Conservation (phyloP, 2,113 vertebrate genomes). For the Dromas ardeola region DNA sequence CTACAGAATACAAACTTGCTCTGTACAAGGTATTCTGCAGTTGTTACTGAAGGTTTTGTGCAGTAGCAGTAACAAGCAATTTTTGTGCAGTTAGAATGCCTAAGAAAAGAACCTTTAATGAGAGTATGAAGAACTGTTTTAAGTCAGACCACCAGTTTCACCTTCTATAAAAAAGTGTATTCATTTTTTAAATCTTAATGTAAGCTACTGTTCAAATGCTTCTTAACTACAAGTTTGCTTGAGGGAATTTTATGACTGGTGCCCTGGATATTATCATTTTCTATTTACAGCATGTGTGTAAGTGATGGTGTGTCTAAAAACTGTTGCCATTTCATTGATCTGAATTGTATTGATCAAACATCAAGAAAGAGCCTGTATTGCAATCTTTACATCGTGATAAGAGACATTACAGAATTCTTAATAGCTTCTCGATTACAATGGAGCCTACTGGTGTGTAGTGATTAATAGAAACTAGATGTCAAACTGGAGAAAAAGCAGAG, state of each 20-base stretch:
- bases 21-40: not conserved
- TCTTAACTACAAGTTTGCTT: not conserved
- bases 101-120: not conserved
- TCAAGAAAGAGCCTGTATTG: not conserved
- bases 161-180: not conserved
- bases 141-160: not conserved
- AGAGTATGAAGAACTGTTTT: not conserved
- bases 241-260: not conserved
- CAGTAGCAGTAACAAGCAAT: not conserved
- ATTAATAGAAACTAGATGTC: not conserved
- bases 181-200: not conserved
- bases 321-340: not conserved
- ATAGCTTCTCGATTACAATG: not conserved
- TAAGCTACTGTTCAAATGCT: not conserved
- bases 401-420: not conserved
- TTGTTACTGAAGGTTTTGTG: not conserved
- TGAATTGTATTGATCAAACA: not conserved
- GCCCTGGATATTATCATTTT: not conserved
- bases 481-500: constrained; percentile 18
- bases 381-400: not conserved
- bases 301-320: not conserved
- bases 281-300: not conserved
- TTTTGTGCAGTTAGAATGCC: not conserved
- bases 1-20: not conserved
- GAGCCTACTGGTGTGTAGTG: not conserved